phyloP scores from a whole-genome alignment of 2,113 vertebrate genomes.

The Anarrhichthys ocellatus region DNA sequence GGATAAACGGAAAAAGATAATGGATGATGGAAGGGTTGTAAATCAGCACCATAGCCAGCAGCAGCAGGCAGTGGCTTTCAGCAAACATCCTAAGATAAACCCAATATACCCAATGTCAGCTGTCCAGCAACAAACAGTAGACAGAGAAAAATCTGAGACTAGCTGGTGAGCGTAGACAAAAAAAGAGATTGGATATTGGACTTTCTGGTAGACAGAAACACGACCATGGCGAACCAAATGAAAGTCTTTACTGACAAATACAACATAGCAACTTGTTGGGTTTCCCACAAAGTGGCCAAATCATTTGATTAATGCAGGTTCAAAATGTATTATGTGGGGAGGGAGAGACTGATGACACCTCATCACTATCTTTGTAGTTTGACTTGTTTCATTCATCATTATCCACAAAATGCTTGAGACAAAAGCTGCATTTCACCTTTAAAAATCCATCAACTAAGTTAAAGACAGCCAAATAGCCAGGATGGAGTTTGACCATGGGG shows the following conservation, averaged over 20 bases:
- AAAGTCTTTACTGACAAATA: background rate
- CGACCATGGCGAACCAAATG: background rate
- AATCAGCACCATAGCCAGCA: background rate
- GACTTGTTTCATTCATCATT: background rate
- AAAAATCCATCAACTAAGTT: constrained; percentile 3
- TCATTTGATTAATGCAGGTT: background rate
- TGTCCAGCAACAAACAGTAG: background rate
- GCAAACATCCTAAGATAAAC: background rate
- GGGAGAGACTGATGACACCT: background rate
- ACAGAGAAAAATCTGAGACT: background rate
- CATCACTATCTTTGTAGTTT: background rate
- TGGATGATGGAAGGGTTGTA: background rate
- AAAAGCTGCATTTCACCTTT: background rate
- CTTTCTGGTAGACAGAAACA: background rate
- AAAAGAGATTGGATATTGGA: background rate
- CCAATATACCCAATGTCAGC: background rate
- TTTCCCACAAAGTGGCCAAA: background rate
- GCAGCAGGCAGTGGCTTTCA: background rate
- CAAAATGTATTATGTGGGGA: background rate
- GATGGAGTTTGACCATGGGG: background rate
- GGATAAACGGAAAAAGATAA: background rate
- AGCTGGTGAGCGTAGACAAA: background rate
- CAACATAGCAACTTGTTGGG: background rate
- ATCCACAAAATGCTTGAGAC: background rate
- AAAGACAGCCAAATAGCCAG: background rate